phyloP scores from a whole-genome alignment of 2,797 vertebrate species.

The Typhlichthys subterraneus region DNA sequence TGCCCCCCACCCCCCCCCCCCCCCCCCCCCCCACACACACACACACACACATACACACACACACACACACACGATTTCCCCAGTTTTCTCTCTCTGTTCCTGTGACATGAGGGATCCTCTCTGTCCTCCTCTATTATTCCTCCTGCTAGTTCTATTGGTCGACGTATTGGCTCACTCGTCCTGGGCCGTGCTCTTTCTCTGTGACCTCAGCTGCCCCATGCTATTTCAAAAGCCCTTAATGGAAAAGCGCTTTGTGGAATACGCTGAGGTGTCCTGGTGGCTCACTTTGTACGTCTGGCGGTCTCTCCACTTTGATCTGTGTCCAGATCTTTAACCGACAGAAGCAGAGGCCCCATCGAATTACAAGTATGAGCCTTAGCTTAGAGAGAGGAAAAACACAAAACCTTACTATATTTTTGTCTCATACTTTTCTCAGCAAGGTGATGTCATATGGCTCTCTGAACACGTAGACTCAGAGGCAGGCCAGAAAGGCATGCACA shows the following conservation, averaged over 20 bases:
- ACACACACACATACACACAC: neutral
- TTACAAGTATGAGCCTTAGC: neutral
- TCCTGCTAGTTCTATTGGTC: slow-evolving; percentile 5
- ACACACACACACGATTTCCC: neutral
- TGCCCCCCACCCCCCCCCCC: neutral
- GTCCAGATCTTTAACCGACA: neutral
- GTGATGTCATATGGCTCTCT: no score
- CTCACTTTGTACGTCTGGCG: slow-evolving; percentile 14
- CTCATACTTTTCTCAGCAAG: no score
- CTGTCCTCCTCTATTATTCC: neutral
- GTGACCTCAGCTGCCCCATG: neutral
- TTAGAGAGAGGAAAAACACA: neutral
- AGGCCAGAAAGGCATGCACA: neutral
- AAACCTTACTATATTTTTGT: no score
- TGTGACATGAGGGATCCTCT: slow-evolving; percentile 22
- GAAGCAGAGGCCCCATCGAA: neutral
- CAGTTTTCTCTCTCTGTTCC: neutral
- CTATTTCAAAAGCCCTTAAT: neutral
- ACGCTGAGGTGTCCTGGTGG: slow-evolving; percentile 16
- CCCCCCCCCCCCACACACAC: neutral
- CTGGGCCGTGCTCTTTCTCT: neutral
- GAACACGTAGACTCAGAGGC: no score
- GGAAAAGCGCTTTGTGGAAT: slow-evolving; percentile 10
- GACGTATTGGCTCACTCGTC: neutral
- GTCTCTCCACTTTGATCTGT: neutral